Evolutionary conservation across 2,888 invertebrate genomes (phyloP), one percentile per base, ranked within the genome.

Genomic region (Philhelius pedissequus): DNA sequence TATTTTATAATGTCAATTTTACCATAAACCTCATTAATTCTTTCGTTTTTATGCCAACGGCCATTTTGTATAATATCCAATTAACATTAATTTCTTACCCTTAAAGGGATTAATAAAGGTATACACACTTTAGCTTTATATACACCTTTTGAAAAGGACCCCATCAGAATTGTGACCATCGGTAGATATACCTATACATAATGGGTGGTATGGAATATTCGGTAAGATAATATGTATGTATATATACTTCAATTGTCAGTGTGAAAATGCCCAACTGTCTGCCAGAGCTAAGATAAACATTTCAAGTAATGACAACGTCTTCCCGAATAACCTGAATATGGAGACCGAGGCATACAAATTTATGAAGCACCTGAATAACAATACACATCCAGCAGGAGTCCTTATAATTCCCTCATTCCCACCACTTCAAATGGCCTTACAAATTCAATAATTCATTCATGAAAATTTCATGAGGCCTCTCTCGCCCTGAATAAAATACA

Each of bases 191-290:
- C 52, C 4, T 1, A 25, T 6, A n/a, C 8, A 50, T n/a, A 0
- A 27, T 50, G 52, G 52, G 52, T 27, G 52, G 52, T 15, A 30
- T 15, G 15, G 2, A 27, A 27, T 15, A 50, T 25, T 25, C n/a
- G 27, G n/a, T n/a, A n/a, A n/a, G n/a, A n/a, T n/a, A n/a, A n/a
- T n/a, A n/a, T n/a, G n/a, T n/a, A n/a, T n/a, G n/a, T n/a, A n/a
- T 27, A 30, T 3, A 22, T 32, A 18, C 74, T 50, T 38, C 69
- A 70, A 79, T 52, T 45, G 62, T 50, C 79, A 58, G 70, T 80
- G 80, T 80, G 80, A 80, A 80, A 76, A 80, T 80, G 84, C 80
- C 84, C 80, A 80, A 80, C 80, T 84, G 84, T 84, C 84, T 84
- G 60, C 71, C 84, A 62, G 43, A 40, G 60, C 80, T 71, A 71